Base-by-base conservation (phyloP, 2,888 invertebrate genomes). In the Acronicta leporina region DNA sequence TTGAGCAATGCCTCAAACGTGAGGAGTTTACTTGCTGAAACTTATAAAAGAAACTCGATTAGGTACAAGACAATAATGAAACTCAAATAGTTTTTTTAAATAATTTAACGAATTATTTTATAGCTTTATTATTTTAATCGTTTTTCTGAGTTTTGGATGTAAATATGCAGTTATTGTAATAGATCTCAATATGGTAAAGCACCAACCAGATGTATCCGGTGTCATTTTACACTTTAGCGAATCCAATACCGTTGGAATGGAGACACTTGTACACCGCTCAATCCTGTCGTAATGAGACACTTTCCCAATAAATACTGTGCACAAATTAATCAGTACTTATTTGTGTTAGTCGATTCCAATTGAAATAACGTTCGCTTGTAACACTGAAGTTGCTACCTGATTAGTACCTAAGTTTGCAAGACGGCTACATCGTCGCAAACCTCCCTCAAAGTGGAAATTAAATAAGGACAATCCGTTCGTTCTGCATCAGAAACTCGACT, bases 401-500 rank as follows among this genome's bases (percentile, higher is more conserved):
- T 81, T 85, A 81, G 76, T 78, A 75, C 67, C 63, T 73, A 80
- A 83, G 78, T 83, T 82, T 74, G 73, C 74, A 73, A 82, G 67
- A 73, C 76, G 73, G 81, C 55, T 52, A 65, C 80, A 80, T 70
- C 63, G 68, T 77, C 77, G 71, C 76, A 68, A 77, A 79, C 73
- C 78, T 77, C 71, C 81, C 78, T 81, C 78, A 73, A 79, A 84
- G 83, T 85, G 79, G 76, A 87, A 89, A 91, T 90, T 88, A 89
- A 89, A 91, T 89, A 90, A 88, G 75, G 84, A 87, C 87, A 90
- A 89, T 90, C 87, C 83, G 83, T 84, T 86, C 86, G 76, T 85
- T 87, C 85, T 87, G 87, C 89, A 86, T 85, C 86, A 84, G 79
- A 79, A 77, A 83, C 79, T 86, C 71, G 68, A 61, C 80, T 82